A percentile compares a stretch with the other conserved stretches of the same genome.
Conservation (phyloP, 2,113 vertebrate genomes). For the Coturnix japonica region DNA sequence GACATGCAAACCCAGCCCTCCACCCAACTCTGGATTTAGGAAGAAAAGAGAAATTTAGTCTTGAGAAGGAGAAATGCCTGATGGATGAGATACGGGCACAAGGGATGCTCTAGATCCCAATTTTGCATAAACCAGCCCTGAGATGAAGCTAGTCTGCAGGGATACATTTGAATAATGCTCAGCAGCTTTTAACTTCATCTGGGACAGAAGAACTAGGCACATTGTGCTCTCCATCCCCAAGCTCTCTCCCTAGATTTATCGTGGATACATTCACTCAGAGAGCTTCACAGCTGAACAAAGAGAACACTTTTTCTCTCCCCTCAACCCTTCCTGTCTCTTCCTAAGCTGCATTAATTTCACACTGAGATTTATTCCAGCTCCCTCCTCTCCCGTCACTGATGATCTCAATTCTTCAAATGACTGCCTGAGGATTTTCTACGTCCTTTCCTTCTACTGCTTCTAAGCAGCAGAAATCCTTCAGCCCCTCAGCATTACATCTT, state of each 20-base stretch:
- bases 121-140: constrained; percentile 40
- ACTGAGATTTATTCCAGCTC: constrained; percentile 59
- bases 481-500: not conserved
- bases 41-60: not conserved
- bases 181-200: constrained; percentile 42
- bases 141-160: constrained; percentile 40
- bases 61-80: rapidly evolving
- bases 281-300: constrained; percentile 44
- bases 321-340: not conserved
- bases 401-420: not conserved
- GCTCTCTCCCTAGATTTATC: constrained; percentile 40
- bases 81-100: not conserved
- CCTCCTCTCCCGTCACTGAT: not conserved
- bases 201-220: constrained; percentile 12
- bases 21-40: too few relatives aligned
- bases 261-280: constrained; percentile 62
- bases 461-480: not conserved
- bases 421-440: not conserved
- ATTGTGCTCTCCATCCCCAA: constrained; percentile 2
- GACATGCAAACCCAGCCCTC: not conserved
- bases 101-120: not conserved
- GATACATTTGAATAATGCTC: constrained; percentile 16
- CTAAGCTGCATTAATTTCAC: constrained; percentile 60
- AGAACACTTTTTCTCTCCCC: constrained; percentile 38
- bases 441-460: not conserved